Evolutionary conservation across 2,888 invertebrate species (phyloP).

Genomic region (Nephrocerus scutellatus): DNA sequence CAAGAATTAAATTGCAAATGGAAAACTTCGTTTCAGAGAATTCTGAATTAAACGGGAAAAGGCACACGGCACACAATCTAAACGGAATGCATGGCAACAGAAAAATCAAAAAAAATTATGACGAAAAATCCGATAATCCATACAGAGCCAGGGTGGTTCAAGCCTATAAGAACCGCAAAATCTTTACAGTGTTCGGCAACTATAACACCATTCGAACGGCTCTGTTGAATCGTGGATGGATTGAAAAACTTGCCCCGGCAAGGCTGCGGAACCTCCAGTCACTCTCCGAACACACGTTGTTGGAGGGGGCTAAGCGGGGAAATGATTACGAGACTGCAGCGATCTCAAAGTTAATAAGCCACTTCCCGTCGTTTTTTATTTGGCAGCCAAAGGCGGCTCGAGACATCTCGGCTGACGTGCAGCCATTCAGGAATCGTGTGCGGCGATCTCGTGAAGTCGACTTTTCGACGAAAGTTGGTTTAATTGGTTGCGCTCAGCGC

Average conservation of each 20-base stretch:
- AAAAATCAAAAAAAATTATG: too few relatives aligned
- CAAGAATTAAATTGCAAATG: too few relatives aligned
- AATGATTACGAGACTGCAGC: constrained; percentile 45
- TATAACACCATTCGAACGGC: constrained; percentile 45
- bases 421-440: constrained; percentile 39
- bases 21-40: too few relatives aligned
- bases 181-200: constrained; percentile 41
- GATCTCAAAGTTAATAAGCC: constrained; percentile 56
- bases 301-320: constrained; percentile 36
- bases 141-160: constrained; percentile 37
- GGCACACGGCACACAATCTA: too few relatives aligned
- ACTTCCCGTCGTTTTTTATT: constrained; percentile 61
- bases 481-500: constrained; percentile 42
- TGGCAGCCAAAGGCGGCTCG: constrained; percentile 54
- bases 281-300: constrained; percentile 32
- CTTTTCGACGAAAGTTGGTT: constrained; percentile 51
- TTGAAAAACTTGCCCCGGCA: constrained; percentile 57
- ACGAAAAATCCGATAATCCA: too few relatives aligned
- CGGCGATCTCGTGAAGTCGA: constrained; percentile 35
- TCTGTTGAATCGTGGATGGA: constrained; percentile 61
- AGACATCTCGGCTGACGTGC: constrained; percentile 30
- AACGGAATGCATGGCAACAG: too few relatives aligned
- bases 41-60: too few relatives aligned
- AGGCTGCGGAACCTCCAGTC: constrained; percentile 37
- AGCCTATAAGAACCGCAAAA: constrained; percentile 39